These are phyloP conservation scores for Andinoacara biseriatus DNA, from an alignment of 2,113 vertebrate species.

Conservation along the genomic window DNA sequence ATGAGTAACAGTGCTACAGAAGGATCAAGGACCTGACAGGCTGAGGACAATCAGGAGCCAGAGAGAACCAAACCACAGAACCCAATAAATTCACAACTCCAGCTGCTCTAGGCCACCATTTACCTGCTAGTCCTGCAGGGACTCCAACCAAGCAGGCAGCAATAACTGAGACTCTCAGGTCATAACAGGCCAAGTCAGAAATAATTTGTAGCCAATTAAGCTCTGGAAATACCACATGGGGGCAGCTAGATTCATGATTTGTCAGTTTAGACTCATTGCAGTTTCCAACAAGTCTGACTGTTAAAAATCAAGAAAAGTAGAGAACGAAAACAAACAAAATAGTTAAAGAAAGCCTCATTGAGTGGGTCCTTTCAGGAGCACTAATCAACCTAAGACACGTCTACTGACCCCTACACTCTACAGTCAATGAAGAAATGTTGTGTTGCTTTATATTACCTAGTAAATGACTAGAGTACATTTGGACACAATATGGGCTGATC, in stretches of 20 bases:
- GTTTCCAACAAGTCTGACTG: background rate
- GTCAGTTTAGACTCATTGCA: background rate
- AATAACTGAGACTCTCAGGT: background rate
- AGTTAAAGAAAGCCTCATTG: background rate
- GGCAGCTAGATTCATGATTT: background rate
- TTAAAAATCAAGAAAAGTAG: background rate
- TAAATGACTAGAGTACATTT: background rate
- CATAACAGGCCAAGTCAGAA: background rate
- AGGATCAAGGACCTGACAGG: slow-evolving; percentile 28
- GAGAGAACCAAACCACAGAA: slow-evolving; percentile 34
- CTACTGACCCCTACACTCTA: background rate
- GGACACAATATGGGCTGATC: background rate
- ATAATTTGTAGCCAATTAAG: slow-evolving; percentile 5
- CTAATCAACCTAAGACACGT: background rate
- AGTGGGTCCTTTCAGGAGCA: background rate
- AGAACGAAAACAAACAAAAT: background rate
- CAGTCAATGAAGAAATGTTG: background rate
- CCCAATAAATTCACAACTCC: slow-evolving; percentile 43
- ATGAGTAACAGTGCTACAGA: slow-evolving; percentile 61
- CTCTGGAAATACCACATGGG: background rate
- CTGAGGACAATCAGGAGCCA: slow-evolving; percentile 21
- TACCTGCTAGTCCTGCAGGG: slow-evolving; percentile 21
- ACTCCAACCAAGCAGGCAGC: slow-evolving; percentile 34
- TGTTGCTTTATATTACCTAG: background rate
- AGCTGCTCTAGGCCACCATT: slow-evolving; percentile 48